Evolutionary conservation across 53 echinoderm and acorn worm genomes (phyloP), one percentile per base, ranked within the genome.

Genomic region (Pentamera pediparva): DNA sequence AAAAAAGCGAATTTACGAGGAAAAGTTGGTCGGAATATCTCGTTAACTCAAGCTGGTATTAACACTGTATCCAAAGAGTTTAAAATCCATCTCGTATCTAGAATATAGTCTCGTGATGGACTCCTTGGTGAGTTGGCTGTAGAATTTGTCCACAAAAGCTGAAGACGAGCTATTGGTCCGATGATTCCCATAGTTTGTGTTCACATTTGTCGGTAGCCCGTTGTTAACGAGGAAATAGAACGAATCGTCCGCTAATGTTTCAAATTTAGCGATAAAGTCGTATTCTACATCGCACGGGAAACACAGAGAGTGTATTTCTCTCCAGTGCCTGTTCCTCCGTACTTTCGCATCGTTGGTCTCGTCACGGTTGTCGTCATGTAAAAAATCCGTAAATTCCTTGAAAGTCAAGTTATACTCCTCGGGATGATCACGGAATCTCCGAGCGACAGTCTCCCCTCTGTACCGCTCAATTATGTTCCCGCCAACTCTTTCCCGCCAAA

Each of bases 221-320:
- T 29, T 67, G 67, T 45, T 67, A 20, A 25, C 30, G 29, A 67
- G 67, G 29, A 67, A 67, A 6, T 28, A 67, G 5, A 27, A 43
- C 17, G 67, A 28, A 47, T 67, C 67, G 18, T 67, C 43, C 5
- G 18, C 20, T 15, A 67, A 45, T 31, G 45, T 67, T 41, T 67
- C 67, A 28, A 67, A 22, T 18, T 67, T 67, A 4, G 67, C 67
- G 13, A 67, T 26, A 25, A 43, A 67, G 30, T 67, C 67, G 28
- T 67, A 67, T 27, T 67, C 67, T 4, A 67, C 45, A 26, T 67
- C 67, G 28, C 67, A 67, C 9, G 67, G 67, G 12, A 13, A 67
- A 67, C 67, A 67, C 11, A 67, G 25, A 27, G 37, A 25, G 45
- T 13, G 27, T 45, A 67, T 43, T 29, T 43, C 43, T 10, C 45